Evolutionary conservation across 2,113 vertebrate species (phyloP), one percentile per base, ranked within the genome.

Genomic region (Donacobius atricapilla): DNA sequence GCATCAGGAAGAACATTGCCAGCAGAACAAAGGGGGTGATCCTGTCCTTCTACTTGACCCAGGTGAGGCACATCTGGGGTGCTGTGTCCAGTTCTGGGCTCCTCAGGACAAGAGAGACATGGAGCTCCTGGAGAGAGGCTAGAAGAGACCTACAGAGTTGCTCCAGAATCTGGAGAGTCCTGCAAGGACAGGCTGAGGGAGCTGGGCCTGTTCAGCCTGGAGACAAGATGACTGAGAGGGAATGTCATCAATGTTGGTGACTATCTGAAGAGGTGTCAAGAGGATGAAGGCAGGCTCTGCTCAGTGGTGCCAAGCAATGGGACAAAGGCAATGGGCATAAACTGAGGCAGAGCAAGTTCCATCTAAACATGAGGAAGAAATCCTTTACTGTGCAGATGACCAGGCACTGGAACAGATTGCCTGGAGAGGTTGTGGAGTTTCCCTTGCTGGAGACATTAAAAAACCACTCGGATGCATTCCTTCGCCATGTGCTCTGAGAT

Each of bases 1-100:
- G 15, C 47, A 45, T 16, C 2, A 17, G 23, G 24, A 70, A 24
- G 7, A 40, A 7, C 47, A 53, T 0, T 39, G 18, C 11, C 33
- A 60, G 54, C 17, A 77, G 39, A 6, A 0, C 2, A 4, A 3
- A 4, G 5, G 3, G 3, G 14, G 13, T 15, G 22, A 61, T 45
- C 10, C 47, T 70, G 8, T 1, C 23, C 33, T 4, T 47, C n/a
- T 35, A 15, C 14, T 58, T 14, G 15, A 22, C 56, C 33, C 56
- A 10, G 56, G 14, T 16, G 56, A 58, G 33, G 56, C 21, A 58
- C 14, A 35, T 24, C 33, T 57, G 21, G 33, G 14, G 54, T 57
- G 21, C 54, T 58, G 11, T 18, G 17, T 42, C 31, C 24, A 24
- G n/a, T 17, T 63, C n/a, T 40, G n/a, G 31, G 15, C 54, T 53